A percentile compares a stretch with the other conserved stretches of the same genome.
Conservation (phyloP, 1,140 invertebrate species). For the Drosophila ananassae region DNA sequence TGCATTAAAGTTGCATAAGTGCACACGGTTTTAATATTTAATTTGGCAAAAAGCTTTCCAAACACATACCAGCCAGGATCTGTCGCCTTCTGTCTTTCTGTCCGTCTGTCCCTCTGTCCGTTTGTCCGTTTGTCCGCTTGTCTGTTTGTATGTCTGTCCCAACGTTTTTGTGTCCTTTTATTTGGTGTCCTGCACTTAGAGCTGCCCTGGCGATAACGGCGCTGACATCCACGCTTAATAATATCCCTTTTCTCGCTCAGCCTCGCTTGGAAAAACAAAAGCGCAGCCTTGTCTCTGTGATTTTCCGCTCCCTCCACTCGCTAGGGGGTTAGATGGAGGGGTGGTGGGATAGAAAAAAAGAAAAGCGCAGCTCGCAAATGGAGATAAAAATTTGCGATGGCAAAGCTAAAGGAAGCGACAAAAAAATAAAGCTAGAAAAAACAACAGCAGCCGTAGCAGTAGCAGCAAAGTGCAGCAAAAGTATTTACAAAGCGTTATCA, state of each 20-base stretch:
- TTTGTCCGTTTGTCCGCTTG: constrained; percentile 15
- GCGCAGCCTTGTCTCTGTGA: constrained; percentile 60
- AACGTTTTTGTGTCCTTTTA: constrained; percentile 27
- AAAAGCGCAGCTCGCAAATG: constrained; percentile 70
- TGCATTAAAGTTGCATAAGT: constrained; percentile 83
- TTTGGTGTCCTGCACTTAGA: constrained; percentile 60
- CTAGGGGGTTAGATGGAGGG: neutral
- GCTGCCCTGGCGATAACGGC: constrained; percentile 66
- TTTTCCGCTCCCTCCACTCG: constrained; percentile 20
- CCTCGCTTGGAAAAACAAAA: constrained; percentile 66
- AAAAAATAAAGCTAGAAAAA: constrained; percentile 54
- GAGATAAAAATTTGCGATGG: constrained; percentile 81
- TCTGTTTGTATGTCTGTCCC: constrained; percentile 17
- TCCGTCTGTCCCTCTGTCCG: constrained; percentile 22
- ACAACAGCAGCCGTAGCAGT: constrained; percentile 48
- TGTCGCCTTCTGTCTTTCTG: constrained; percentile 3
- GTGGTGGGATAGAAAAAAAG: constrained; percentile 21
- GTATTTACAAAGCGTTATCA: constrained; percentile 81
- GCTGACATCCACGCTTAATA: constrained; percentile 80
- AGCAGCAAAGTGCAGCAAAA: constrained; percentile 77
- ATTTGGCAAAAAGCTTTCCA: constrained; percentile 81
- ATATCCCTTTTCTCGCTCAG: constrained; percentile 66
- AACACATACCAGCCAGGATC: constrained; percentile 44
- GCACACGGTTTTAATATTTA: constrained; percentile 83
- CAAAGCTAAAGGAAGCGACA: constrained; percentile 75